Conservation (phyloP, 2,888 invertebrate species). For the Drosophila quinaria region DNA sequence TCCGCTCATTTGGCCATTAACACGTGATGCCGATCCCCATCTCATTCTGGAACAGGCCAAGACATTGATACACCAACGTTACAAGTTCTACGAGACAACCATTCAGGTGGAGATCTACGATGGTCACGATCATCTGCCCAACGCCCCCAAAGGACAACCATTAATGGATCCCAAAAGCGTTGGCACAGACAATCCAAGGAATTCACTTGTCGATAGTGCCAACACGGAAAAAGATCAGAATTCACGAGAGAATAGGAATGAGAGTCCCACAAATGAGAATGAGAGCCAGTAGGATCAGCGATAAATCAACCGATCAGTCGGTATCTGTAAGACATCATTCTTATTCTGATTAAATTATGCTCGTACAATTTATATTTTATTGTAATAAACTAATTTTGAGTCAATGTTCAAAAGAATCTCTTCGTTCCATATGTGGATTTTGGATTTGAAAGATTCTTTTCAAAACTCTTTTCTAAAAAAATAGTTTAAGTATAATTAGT, state of each 20-base stretch:
- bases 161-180: background rate
- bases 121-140: conserved; percentile 4
- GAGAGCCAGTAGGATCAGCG: background rate
- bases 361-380: conserved; percentile 4
- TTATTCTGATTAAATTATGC: background rate
- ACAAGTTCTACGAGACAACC: conserved; percentile 69
- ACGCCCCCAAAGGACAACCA: background rate
- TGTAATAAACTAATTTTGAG: background rate
- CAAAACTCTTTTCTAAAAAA: too few relatives aligned
- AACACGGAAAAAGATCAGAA: background rate
- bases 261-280: background rate
- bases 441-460: background rate
- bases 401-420: background rate
- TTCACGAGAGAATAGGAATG: background rate
- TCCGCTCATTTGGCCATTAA: conserved; percentile 70
- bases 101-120: conserved; percentile 70
- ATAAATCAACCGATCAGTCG: background rate
- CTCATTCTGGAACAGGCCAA: conserved; percentile 61
- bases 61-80: conserved; percentile 53
- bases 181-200: conserved; percentile 6
- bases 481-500: too few relatives aligned
- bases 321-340: too few relatives aligned
- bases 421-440: background rate
- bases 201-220: background rate
- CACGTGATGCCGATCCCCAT: conserved; percentile 63